Percentiles rank a stretch among this genome's conserved stretches.
These are phyloP conservation scores for Aplodontia rufa DNA, from an alignment of 2,113 vertebrate species.

Conservation along the genomic window DNA sequence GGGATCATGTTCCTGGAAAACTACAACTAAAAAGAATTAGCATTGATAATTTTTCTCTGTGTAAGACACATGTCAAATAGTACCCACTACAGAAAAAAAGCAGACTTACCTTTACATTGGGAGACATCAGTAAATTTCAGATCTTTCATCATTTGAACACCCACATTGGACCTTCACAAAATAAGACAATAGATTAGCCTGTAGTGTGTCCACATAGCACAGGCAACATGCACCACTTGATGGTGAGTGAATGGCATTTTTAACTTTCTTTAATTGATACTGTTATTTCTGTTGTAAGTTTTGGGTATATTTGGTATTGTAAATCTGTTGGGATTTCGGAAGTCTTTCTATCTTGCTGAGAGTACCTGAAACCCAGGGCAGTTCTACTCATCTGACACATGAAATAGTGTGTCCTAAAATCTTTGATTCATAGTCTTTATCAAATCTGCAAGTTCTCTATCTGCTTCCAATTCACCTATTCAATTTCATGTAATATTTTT, in stretches of 20 bases:
- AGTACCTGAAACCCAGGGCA: neutral
- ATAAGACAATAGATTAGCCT: neutral
- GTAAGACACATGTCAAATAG: neutral
- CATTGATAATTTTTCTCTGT: neutral
- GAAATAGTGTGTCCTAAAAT: neutral
- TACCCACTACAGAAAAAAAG: neutral
- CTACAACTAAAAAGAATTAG: neutral
- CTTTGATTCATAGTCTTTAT: neutral
- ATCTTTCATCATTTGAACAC: conserved; percentile 55
- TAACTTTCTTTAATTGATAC: neutral
- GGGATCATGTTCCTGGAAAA: neutral
- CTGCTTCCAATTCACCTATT: neutral
- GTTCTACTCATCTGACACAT: neutral
- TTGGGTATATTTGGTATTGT: neutral
- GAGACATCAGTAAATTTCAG: neutral
- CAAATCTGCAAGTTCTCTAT: neutral
- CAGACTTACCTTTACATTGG: conserved; percentile 61
- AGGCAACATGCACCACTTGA: neutral
- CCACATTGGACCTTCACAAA: conserved; percentile 68
- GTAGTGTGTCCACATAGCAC: neutral
- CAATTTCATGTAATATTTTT: neutral
- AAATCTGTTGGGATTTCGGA: neutral
- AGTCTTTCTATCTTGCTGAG: neutral
- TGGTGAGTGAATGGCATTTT: neutral
- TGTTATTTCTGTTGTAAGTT: neutral